A percentile compares a stretch with the other conserved stretches of the same genome.
Evolutionary conservation across 2,888 invertebrate species (phyloP).

Genomic region (Margaritifera margaritifera): DNA sequence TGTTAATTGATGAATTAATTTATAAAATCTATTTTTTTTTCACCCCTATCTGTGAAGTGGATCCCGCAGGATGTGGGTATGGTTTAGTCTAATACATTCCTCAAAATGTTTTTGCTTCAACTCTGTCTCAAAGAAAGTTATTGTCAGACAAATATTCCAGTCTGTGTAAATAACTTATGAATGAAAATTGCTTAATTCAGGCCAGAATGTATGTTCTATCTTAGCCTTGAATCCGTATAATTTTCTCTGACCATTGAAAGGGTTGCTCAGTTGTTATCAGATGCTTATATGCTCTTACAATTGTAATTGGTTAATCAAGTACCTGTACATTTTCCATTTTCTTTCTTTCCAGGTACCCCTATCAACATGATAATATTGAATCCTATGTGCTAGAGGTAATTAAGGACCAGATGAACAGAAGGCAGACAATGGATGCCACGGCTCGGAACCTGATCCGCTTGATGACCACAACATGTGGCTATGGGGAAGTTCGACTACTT

Average conservation of each 20-base stretch:
- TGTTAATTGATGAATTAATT: too few species aligned
- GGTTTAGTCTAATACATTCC: too few species aligned
- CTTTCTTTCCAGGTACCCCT: slow-evolving; percentile 76
- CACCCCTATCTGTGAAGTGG: too few species aligned
- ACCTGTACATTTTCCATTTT: background rate
- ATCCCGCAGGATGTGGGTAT: too few species aligned
- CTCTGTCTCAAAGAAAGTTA: too few species aligned
- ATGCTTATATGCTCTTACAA: background rate
- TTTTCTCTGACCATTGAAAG: background rate
- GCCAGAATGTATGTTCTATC: too few species aligned
- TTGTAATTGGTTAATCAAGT: background rate
- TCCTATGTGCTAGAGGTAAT: slow-evolving; percentile 88
- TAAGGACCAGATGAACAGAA: slow-evolving; percentile 87
- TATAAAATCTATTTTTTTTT: too few species aligned
- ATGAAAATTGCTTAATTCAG: too few species aligned
- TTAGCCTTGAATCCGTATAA: too few species aligned
- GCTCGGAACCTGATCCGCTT: slow-evolving; percentile 91
- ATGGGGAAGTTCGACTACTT: slow-evolving; percentile 87
- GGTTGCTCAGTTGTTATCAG: background rate
- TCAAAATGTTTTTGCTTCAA: too few species aligned
- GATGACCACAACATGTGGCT: slow-evolving; percentile 88
- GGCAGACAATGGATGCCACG: slow-evolving; percentile 85
- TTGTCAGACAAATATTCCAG: too few species aligned
- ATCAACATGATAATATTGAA: slow-evolving; percentile 82
- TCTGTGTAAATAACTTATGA: too few species aligned